Conservation (phyloP, 2,888 invertebrate genomes). For the Athalia circularis region DNA sequence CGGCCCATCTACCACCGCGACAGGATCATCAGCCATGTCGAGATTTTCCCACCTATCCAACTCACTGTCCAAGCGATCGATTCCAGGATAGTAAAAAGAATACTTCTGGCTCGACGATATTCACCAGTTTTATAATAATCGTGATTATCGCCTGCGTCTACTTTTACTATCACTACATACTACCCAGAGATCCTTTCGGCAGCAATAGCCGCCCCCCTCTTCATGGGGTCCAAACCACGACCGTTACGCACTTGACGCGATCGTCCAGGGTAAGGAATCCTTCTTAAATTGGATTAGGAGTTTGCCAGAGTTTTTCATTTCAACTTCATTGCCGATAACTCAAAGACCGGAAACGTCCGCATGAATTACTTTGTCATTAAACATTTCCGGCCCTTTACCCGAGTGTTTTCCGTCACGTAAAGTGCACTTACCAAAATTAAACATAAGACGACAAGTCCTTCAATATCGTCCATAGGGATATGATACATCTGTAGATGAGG, state of each 20-base stretch:
- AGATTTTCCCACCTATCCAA: constrained; percentile 1
- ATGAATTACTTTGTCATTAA: too few relatives aligned
- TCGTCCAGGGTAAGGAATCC: constrained; percentile 19
- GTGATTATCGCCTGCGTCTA: constrained; percentile 16
- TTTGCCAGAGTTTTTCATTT: too few relatives aligned
- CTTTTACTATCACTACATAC: constrained; percentile 3
- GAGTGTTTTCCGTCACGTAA: too few relatives aligned
- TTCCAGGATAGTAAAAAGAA: constrained; percentile 8
- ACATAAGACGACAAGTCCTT: background rate
- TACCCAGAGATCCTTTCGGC: constrained; percentile 7
- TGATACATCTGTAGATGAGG: constrained; percentile 4
- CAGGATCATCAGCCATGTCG: constrained; percentile 11
- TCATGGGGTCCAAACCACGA: constrained; percentile 6
- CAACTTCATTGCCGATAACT: too few relatives aligned
- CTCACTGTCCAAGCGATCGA: constrained; percentile 7
- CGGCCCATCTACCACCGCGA: background rate
- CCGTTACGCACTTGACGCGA: constrained; percentile 5
- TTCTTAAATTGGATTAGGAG: background rate
- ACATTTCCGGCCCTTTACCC: too few relatives aligned
- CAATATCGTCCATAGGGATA: constrained; percentile 13
- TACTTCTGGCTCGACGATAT: constrained; percentile 1
- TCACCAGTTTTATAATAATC: constrained; percentile 12
- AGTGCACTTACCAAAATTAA: background rate
- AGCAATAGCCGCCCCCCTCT: background rate
- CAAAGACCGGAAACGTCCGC: too few relatives aligned